Evolutionary conservation across 2,797 vertebrate genomes (phyloP).

Genomic region (Syndactyla subalaris): DNA sequence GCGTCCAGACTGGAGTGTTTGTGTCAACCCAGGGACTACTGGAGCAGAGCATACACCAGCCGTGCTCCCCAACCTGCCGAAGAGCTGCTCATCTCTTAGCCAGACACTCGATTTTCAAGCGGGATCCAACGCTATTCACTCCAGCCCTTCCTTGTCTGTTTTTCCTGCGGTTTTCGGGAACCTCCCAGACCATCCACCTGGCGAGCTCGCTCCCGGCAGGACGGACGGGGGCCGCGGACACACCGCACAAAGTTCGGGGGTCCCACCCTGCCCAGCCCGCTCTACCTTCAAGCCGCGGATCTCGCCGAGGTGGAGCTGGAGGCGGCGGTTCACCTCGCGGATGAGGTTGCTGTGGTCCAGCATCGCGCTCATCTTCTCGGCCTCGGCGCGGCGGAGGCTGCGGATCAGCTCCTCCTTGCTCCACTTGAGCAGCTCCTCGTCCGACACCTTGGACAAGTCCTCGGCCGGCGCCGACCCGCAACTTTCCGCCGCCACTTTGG

Average conservation of each 20-base stretch:
- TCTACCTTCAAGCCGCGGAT: constrained; percentile 94
- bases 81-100: accelerated
- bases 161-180: not conserved
- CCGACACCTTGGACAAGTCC: constrained; percentile 89
- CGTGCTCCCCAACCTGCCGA: not conserved
- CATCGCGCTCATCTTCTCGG: constrained; percentile 94
- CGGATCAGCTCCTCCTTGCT: constrained; percentile 93
- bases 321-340: constrained; percentile 94
- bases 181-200: not conserved
- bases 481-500: constrained; percentile 77
- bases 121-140: not conserved
- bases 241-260: not conserved
- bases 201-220: not conserved
- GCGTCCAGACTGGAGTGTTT: no score
- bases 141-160: not conserved
- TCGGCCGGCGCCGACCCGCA: constrained; percentile 72
- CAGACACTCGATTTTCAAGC: not conserved
- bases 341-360: constrained; percentile 96
- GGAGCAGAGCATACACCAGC: not conserved
- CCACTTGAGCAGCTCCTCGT: constrained; percentile 92
- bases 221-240: not conserved
- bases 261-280: constrained; percentile 44
- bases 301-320: constrained; percentile 95
- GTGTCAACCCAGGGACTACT: not conserved
- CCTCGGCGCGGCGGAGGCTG: constrained; percentile 89